Percentiles rank a stretch among this genome's conserved stretches.
Conservation (phyloP, 2,888 invertebrate genomes). For the Carterocephalus palaemon region DNA sequence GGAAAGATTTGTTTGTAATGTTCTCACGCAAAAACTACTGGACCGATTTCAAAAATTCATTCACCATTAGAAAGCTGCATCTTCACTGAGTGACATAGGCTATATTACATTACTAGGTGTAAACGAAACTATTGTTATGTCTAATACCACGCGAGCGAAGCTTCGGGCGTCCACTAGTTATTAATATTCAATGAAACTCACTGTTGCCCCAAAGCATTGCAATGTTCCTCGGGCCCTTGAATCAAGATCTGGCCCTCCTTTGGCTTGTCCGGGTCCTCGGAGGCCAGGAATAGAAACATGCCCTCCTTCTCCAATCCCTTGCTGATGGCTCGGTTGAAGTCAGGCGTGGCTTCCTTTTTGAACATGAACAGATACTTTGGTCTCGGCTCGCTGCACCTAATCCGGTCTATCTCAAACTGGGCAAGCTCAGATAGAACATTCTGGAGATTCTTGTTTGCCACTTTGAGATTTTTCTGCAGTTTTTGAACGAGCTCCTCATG, state of each 20-base stretch:
- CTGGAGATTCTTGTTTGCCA: constrained; percentile 81
- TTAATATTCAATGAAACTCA: too few relatives aligned
- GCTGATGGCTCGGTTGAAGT: constrained; percentile 85
- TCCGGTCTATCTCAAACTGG: constrained; percentile 81
- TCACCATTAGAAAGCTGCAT: too few relatives aligned
- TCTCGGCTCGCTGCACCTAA: constrained; percentile 65
- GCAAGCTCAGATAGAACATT: constrained; percentile 84
- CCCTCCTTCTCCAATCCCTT: constrained; percentile 80
- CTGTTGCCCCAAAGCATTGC: constrained; percentile 79
- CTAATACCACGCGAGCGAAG: too few relatives aligned
- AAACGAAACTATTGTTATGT: too few relatives aligned
- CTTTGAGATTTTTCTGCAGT: constrained; percentile 83
- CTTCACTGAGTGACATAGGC: too few relatives aligned
- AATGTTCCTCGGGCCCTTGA: constrained; percentile 75
- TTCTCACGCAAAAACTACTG: too few relatives aligned
- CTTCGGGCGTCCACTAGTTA: too few relatives aligned
- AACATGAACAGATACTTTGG: constrained; percentile 80
- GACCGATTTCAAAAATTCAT: too few relatives aligned
- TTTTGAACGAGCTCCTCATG: constrained; percentile 87
- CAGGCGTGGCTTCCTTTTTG: constrained; percentile 87
- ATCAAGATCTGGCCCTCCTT: constrained; percentile 78
- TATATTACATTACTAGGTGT: too few relatives aligned
- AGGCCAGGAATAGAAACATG: constrained; percentile 82
- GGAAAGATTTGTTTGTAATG: too few relatives aligned
- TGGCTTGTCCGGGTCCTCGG: constrained; percentile 83